Evolutionary conservation across 2,113 vertebrate species (phyloP).

Genomic region (Silurus meridionalis): DNA sequence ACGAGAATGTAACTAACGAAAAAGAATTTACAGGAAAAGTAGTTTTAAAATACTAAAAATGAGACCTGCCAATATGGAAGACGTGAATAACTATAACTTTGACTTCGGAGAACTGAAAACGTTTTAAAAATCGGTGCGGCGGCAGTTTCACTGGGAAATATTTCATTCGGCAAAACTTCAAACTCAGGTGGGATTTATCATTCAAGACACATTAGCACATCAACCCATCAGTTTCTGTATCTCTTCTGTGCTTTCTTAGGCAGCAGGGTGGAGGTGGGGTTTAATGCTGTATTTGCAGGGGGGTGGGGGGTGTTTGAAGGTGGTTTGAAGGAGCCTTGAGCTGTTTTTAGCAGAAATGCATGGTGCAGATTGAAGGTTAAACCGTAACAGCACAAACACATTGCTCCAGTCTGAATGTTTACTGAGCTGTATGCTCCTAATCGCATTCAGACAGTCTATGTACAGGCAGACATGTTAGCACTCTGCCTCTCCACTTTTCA

Average conservation of each 20-base stretch:
- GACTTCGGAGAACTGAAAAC: background rate
- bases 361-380: background rate
- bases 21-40: background rate
- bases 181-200: background rate
- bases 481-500: constrained; percentile 30
- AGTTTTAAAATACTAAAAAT: background rate
- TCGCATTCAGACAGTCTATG: constrained; percentile 33
- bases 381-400: background rate
- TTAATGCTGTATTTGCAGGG: background rate
- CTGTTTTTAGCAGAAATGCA: constrained; percentile 1
- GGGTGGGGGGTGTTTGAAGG: background rate
- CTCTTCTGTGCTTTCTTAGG: background rate
- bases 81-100: background rate
- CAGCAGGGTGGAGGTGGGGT: background rate
- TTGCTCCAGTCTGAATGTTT: background rate
- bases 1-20: background rate
- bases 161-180: background rate
- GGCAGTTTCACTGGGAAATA: background rate
- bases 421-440: constrained; percentile 4
- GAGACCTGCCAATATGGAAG: background rate
- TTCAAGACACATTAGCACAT: background rate
- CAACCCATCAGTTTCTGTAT: background rate
- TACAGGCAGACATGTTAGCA: constrained; percentile 16
- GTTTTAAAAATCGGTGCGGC: background rate
- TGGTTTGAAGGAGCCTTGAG: background rate